Conservation (phyloP, 2,797 vertebrate genomes). For the Poliocrania exsul region DNA sequence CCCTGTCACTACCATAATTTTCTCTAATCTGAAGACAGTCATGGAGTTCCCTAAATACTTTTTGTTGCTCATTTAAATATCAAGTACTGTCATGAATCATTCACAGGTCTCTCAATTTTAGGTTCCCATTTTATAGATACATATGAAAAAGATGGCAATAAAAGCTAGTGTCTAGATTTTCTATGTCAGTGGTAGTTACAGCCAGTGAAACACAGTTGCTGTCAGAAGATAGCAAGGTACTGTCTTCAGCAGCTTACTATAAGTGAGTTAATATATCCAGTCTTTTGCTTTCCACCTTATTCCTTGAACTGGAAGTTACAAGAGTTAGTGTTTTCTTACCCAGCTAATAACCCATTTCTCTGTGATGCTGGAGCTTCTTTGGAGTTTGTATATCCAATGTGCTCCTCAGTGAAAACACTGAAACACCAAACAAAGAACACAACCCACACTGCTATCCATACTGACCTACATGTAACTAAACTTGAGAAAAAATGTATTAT, state of each 20-base stretch:
- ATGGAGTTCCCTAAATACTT: not conserved
- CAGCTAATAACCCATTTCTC: not conserved
- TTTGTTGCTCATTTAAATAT: not conserved
- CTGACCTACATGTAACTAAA: not conserved
- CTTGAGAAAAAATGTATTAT: not conserved
- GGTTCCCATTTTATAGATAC: not conserved
- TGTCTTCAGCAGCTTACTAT: not conserved
- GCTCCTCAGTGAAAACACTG: not conserved
- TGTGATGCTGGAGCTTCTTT: not conserved
- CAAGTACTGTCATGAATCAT: not conserved
- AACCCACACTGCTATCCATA: not conserved
- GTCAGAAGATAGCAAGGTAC: not conserved
- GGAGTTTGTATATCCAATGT: not conserved
- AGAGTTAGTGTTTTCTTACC: not conserved
- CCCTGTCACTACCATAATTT: not conserved
- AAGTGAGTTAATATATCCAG: not conserved
- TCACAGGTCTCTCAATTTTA: not conserved
- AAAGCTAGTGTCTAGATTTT: not conserved
- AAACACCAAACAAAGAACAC: not conserved
- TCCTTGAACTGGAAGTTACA: not conserved
- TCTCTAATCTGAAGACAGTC: not conserved
- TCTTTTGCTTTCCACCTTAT: not conserved
- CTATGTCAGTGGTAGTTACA: not conserved
- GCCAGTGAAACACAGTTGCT: not conserved
- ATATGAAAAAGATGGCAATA: not conserved